Evolutionary conservation across 1,140 invertebrate species (phyloP).

Genomic region (Calosoma granatense): DNA sequence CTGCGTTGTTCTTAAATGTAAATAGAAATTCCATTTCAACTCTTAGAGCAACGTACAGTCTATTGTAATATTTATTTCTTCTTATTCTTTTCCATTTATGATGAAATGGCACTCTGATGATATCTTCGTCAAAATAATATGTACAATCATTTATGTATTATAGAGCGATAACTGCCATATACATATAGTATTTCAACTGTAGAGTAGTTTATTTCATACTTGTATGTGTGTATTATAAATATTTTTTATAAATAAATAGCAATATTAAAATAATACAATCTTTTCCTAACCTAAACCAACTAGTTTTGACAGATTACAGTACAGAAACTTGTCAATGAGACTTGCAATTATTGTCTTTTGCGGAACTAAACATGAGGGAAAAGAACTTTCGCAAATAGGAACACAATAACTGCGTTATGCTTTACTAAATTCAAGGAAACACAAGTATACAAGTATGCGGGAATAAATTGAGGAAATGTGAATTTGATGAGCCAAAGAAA

Average conservation of each 20-base stretch:
- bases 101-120: neutral
- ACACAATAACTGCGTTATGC: no score
- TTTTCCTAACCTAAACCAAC: no score
- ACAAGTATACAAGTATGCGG: no score
- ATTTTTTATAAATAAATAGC: constrained; percentile 4
- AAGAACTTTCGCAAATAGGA: no score
- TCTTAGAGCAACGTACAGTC: neutral
- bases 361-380: no score
- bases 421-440: no score
- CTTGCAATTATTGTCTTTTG: no score
- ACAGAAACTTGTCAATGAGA: no score
- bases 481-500: no score
- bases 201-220: neutral
- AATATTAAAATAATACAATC: constrained; percentile 3
- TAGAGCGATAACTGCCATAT: constrained; percentile 1
- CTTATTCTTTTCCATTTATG: neutral
- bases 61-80: neutral
- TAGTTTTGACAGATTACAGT: no score
- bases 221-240: constrained; percentile 1
- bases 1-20: constrained; percentile 11
- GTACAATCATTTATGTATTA: neutral
- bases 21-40: neutral
- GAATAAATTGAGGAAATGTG: no score
- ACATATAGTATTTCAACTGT: neutral
- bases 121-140: neutral